These are phyloP conservation scores for Cricetomys ansorgei DNA, from an alignment of 2,113 vertebrate species.

Conservation along the genomic window DNA sequence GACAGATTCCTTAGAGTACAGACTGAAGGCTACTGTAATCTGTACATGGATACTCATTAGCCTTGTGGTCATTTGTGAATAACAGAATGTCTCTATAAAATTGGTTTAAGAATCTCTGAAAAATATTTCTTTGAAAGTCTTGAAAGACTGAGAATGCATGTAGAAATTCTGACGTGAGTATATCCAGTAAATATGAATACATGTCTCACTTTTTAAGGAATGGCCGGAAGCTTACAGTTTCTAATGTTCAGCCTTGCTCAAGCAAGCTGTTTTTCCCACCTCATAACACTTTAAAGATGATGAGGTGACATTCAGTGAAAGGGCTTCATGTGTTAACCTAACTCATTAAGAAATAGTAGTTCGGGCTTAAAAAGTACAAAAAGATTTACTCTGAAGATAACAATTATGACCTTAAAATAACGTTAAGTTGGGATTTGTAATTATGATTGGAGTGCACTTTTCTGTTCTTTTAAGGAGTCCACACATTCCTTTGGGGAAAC, in stretches of 20 bases:
- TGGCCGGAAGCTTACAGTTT: background rate
- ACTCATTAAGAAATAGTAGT: background rate
- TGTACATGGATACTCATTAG: background rate
- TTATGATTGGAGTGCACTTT: constrained; percentile 59
- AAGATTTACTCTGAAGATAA: constrained; percentile 58
- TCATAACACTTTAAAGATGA: background rate
- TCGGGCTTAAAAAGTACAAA: constrained; percentile 35
- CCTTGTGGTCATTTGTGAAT: background rate
- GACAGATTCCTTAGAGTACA: background rate
- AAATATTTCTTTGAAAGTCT: constrained; percentile 20
- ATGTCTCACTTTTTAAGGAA: too few species aligned
- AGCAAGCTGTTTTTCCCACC: background rate
- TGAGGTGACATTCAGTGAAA: background rate
- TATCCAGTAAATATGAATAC: too few species aligned
- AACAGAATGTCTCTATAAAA: background rate
- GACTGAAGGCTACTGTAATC: background rate
- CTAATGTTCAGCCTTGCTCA: background rate
- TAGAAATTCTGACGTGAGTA: constrained; percentile 19
- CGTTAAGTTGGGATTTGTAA: constrained; percentile 23
- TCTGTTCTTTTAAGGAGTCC: constrained; percentile 40
- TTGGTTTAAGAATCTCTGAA: constrained; percentile 13
- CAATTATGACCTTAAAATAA: constrained; percentile 43
- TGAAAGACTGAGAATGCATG: constrained; percentile 12
- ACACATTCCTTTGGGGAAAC: background rate
- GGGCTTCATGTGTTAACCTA: constrained; percentile 20